Evolutionary conservation across 2,797 vertebrate genomes (phyloP).

Genomic region (Sitta carolinensis): DNA sequence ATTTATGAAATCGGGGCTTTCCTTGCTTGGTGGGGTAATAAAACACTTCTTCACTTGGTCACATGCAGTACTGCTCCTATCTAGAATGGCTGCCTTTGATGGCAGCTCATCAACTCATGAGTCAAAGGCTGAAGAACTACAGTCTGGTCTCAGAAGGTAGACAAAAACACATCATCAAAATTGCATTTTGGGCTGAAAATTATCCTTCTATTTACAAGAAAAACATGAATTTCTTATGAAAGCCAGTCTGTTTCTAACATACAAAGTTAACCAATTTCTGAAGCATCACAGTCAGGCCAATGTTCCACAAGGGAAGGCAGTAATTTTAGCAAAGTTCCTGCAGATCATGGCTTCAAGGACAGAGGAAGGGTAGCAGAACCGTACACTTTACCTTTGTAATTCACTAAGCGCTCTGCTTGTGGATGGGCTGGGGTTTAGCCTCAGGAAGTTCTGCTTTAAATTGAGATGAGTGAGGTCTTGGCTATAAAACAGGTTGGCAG

Average conservation of each 20-base stretch:
- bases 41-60: neutral
- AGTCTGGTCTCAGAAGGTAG: neutral
- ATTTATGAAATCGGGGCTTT: neutral
- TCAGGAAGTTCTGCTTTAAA: constrained; percentile 95
- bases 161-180: neutral
- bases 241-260: neutral
- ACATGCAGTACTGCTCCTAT: neutral
- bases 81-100: neutral
- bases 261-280: neutral
- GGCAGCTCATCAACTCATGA: neutral
- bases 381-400: constrained; percentile 86
- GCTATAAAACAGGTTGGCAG: constrained; percentile 95
- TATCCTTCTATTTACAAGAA: neutral
- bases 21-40: neutral
- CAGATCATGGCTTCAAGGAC: neutral
- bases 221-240: neutral
- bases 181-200: neutral
- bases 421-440: constrained; percentile 72
- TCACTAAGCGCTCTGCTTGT: constrained; percentile 84
- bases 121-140: neutral
- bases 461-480: constrained; percentile 99
- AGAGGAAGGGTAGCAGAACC: neutral
- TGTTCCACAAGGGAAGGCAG: neutral
- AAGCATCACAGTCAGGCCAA: neutral
- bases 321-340: neutral